Base-by-base conservation (phyloP, 2,797 vertebrate genomes). In the Bradypodion ventrale region DNA sequence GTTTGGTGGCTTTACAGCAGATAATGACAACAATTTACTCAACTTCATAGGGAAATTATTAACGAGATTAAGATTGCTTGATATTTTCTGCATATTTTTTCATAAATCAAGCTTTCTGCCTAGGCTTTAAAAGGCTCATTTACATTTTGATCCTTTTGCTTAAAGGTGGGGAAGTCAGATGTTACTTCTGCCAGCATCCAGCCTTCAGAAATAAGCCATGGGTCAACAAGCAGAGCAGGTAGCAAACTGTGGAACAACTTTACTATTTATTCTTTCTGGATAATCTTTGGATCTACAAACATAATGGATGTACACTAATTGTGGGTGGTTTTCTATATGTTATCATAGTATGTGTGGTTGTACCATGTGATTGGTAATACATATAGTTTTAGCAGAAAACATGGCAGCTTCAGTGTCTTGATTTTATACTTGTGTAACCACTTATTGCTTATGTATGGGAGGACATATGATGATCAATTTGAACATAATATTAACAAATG, bases 161-260 rank as follows among this genome's bases (percentile, higher is more conserved):
- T 1, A 2, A 87, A 93, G 92, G 37, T 88, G 75, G 93, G 90
- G 3, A 92, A 89, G 60, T 81, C 35, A 0, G 94, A 95, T 84
- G 70, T 85, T 3, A 1, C 68, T 0, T 12, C 15, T 29, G 32
- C 76, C 5, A 1, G 74, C 37, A 2, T 32, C 42, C 66, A 59
- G 84, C 83, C 85, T 75, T 87, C 92, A 40, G 89, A 91, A 84
- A 70, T 87, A 86, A 87, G 89, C 89, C 88, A 91, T 92, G 80
- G 87, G 80, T 92, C 93, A 75, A 87, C 82, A 40, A 81, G 73
- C 19, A 1, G 52, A 89, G 89, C 92, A 96, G 94, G 95, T 96
- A 94, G 93, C 19, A 75, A 78, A 62, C 32, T 56, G 1, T 74
- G 74, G 10, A 0, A 9, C 7, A 76, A 44, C 25, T 37, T 27